Percentiles rank a stretch among this genome's conserved stretches.
Conservation (phyloP, 2,113 vertebrate species). For the Anarhynchus alexandrinus region DNA sequence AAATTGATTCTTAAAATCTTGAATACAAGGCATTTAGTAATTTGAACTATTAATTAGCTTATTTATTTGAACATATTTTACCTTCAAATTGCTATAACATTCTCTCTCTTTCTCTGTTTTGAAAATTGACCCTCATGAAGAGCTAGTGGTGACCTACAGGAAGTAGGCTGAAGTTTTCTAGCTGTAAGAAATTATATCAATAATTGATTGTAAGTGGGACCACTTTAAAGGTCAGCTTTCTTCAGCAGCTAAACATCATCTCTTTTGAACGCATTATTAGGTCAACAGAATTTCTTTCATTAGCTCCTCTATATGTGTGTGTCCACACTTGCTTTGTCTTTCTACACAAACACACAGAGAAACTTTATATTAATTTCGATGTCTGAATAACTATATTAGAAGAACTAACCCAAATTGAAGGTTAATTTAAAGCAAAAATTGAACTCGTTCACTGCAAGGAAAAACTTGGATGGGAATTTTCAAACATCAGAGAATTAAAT, state of each 20-base stretch:
- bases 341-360: neutral
- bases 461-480: neutral
- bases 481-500: neutral
- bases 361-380: neutral
- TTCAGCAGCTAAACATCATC: neutral
- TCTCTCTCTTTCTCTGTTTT: neutral
- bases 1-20: neutral
- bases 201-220: neutral
- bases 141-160: neutral
- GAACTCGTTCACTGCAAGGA: neutral
- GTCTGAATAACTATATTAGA: neutral
- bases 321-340: neutral
- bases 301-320: neutral
- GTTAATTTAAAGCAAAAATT: neutral
- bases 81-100: neutral
- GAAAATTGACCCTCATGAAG: neutral
- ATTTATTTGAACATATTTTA: neutral
- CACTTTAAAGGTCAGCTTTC: neutral
- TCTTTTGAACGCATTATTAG: neutral
- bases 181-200: neutral
- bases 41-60: neutral
- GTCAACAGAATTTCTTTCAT: neutral
- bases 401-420: neutral
- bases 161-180: neutral
- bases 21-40: neutral